These are phyloP conservation scores for Platorchestia sp. DNA, from an alignment of 1,140 invertebrate genomes.

Conservation along the genomic window DNA sequence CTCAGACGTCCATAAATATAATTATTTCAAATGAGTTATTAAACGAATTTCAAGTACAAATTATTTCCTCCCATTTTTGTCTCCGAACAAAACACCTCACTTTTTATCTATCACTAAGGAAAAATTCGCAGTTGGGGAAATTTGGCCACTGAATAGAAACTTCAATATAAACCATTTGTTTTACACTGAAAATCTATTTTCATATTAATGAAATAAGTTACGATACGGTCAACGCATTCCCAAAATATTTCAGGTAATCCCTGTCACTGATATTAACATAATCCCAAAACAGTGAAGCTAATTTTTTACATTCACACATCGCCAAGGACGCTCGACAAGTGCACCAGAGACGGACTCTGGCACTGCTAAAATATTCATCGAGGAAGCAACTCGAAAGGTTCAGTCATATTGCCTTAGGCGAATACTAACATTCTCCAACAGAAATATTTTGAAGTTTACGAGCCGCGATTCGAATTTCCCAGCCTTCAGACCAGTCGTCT, in stretches of 20 bases:
- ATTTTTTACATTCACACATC: background rate
- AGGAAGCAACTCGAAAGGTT: background rate
- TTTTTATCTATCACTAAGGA: background rate
- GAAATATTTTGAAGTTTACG: background rate
- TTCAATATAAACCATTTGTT: background rate
- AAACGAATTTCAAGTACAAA: background rate
- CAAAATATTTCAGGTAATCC: background rate
- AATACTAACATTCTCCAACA: background rate
- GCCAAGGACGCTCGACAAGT: background rate
- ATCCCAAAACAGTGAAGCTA: background rate
- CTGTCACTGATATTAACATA: background rate
- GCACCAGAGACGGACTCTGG: background rate
- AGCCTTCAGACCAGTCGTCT: background rate
- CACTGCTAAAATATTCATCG: background rate
- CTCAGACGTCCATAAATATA: background rate
- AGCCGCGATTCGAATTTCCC: background rate
- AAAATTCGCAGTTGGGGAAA: background rate
- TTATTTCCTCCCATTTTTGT: background rate
- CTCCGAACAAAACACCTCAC: background rate
- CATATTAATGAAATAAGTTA: background rate
- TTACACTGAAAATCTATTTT: background rate
- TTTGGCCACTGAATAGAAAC: background rate
- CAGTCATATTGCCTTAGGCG: background rate
- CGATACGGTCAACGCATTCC: background rate
- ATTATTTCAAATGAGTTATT: background rate